Evolutionary conservation across 2,797 vertebrate genomes (phyloP), one percentile per base, ranked within the genome.

Genomic region (Spatula clypeata): DNA sequence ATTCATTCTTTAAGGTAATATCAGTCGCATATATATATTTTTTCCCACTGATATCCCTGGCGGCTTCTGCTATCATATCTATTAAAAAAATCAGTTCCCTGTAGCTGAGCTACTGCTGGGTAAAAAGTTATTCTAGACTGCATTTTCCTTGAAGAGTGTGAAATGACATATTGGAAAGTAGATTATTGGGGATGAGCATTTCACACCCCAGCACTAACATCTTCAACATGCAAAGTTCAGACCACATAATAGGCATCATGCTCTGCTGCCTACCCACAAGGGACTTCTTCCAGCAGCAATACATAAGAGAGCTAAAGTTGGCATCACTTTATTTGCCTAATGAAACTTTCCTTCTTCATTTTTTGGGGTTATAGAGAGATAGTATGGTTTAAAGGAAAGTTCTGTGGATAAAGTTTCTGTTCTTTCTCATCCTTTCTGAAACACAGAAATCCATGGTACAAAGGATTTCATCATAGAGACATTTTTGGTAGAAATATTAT

Each of bases 141-240:
- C 12, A 23, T 61, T 80, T 82, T 95, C 75, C 67, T 83, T 40
- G 31, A 86, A 62, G 38, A 14, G 5, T 86, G 15, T 79, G 88
- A 76, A 93, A 82, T 70, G 54, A 32, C 32, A 16, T 8, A 12
- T 16, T 87, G 51, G 55, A 75, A 79, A 62, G 36, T 21, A 60
- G 31, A 66, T 76, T 66, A 55, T 21, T 55, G 31, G 34, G 29
- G n/a, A 51, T 73, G 21, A 73, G 14, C 47, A 34, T 80, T 83
- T 87, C 53, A 47, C 17, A 57, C 21, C 5, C n/a, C 38, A 61
- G 8, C 23, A 55, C 7, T 62, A 73, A 66, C 49, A 47, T 38
- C 23, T 79, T 60, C 75, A 66, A 15, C 44, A 36, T 10, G 13
- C 53, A 11, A 57, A 84, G 49, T 81, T 84, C 36, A 61, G 20